Percentiles rank a stretch among this genome's conserved stretches.
phyloP scores from a whole-genome alignment of 2,888 invertebrate species.

The Pediacus dermestoides region DNA sequence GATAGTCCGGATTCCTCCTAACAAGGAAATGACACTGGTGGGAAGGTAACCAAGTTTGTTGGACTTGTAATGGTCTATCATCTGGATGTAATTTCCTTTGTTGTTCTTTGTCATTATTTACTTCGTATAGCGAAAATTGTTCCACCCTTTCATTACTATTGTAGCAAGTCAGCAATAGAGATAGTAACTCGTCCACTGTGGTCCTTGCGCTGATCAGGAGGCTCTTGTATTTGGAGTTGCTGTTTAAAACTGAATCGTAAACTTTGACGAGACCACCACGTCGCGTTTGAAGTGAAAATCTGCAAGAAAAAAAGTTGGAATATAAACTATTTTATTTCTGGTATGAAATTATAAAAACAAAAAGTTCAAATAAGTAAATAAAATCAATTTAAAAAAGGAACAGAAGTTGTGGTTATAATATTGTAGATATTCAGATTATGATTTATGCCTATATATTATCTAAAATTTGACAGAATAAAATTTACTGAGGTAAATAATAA shows the following conservation, averaged over 20 bases:
- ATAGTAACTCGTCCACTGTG: constrained; percentile 82
- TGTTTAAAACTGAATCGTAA: constrained; percentile 86
- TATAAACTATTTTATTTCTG: too few species aligned
- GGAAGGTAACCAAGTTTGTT: constrained; percentile 65
- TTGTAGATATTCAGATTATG: not conserved
- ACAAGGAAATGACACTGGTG: constrained; percentile 78
- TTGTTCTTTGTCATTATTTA: constrained; percentile 72
- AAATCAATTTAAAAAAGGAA: too few species aligned
- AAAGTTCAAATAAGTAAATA: too few species aligned
- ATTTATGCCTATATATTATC: not conserved
- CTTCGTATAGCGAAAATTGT: constrained; percentile 85
- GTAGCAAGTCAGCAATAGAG: constrained; percentile 80
- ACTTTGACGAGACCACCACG: constrained; percentile 90
- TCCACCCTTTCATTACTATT: constrained; percentile 79
- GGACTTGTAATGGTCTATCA: constrained; percentile 78
- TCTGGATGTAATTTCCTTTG: constrained; percentile 85
- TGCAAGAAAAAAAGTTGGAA: constrained; percentile 51
- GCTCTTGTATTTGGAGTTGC: constrained; percentile 90
- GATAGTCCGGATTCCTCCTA: constrained; percentile 74
- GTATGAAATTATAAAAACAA: too few species aligned
- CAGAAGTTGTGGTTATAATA: not conserved
- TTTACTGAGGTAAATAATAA: constrained; percentile 23
- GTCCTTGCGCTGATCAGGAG: constrained; percentile 85
- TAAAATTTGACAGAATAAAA: constrained; percentile 1
- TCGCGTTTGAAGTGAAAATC: constrained; percentile 83